These are phyloP conservation scores for Erebia aethiops DNA, from an alignment of 2,888 invertebrate species.

Conservation along the genomic window DNA sequence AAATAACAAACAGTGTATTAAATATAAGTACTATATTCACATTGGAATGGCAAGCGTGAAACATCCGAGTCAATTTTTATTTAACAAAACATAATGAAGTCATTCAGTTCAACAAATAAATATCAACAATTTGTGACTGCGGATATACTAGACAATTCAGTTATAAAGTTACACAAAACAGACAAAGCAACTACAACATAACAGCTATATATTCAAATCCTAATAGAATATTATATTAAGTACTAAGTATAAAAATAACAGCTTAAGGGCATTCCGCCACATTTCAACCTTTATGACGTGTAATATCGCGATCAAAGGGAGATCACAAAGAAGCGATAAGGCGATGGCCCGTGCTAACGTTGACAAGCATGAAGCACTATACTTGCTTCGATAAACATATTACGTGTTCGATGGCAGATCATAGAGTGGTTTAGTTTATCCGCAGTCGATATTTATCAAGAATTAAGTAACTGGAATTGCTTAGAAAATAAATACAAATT, in stretches of 20 bases:
- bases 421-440: constrained; percentile 28
- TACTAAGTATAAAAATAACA: constrained; percentile 23
- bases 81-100: constrained; percentile 11
- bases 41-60: constrained; percentile 20
- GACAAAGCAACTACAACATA: constrained; percentile 1
- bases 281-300: constrained; percentile 26
- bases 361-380: constrained; percentile 17
- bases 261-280: constrained; percentile 24
- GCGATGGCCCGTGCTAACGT: constrained; percentile 32
- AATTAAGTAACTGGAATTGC: constrained; percentile 26
- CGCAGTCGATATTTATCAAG: constrained; percentile 21
- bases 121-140: constrained; percentile 3
- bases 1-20: constrained; percentile 40
- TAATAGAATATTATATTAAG: constrained; percentile 9
- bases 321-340: constrained; percentile 36
- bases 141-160: constrained; percentile 4
- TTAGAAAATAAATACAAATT: constrained; percentile 49
- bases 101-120: constrained; percentile 9
- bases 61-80: constrained; percentile 1
- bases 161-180: constrained; percentile 7
- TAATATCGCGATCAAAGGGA: constrained; percentile 39
- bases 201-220: constrained; percentile 5
- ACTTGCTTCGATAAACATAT: constrained; percentile 34
- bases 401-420: constrained; percentile 25
- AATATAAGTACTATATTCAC: constrained; percentile 11